Percentiles rank a stretch among this genome's conserved stretches.
These are phyloP conservation scores for Campylorhamphus procurvoides DNA, from an alignment of 2,113 vertebrate genomes.

Conservation along the genomic window DNA sequence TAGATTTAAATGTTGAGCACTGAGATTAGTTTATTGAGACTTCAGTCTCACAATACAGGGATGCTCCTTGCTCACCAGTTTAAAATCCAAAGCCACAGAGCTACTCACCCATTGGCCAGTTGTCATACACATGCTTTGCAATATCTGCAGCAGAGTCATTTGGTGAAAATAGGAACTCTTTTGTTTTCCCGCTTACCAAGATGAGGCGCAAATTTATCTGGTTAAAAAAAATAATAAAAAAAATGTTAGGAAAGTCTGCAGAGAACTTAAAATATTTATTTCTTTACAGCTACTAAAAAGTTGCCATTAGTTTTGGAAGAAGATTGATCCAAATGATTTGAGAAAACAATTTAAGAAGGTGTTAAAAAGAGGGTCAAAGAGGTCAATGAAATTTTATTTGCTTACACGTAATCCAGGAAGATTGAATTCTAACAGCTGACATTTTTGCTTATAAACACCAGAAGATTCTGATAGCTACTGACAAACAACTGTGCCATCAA, in stretches of 20 bases:
- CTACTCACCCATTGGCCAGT: slow-evolving; percentile 98
- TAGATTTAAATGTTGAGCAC: neutral
- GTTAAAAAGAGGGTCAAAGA: neutral
- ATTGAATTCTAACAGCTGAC: neutral
- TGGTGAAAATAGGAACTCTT: slow-evolving; percentile 97
- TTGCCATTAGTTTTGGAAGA: neutral
- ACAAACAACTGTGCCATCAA: neutral
- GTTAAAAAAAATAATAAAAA: neutral
- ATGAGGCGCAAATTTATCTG: slow-evolving; percentile 98
- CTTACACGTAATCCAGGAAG: neutral
- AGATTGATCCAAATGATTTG: neutral
- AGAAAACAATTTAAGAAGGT: neutral
- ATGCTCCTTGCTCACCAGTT: neutral
- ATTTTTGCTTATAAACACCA: neutral
- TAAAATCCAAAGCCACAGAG: neutral
- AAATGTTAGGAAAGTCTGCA: neutral
- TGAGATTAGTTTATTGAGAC: neutral
- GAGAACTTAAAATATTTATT: neutral
- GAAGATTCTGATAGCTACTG: neutral
- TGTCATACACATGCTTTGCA: slow-evolving; percentile 96
- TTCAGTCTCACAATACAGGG: neutral
- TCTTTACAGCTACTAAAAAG: neutral
- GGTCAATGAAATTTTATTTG: neutral
- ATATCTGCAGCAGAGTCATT: slow-evolving; percentile 97
- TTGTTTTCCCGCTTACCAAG: slow-evolving; percentile 97